Percentiles rank a stretch among this genome's conserved stretches.
Conservation (phyloP, 2,888 invertebrate species). For the Scaptomyza cyrtandrae region DNA sequence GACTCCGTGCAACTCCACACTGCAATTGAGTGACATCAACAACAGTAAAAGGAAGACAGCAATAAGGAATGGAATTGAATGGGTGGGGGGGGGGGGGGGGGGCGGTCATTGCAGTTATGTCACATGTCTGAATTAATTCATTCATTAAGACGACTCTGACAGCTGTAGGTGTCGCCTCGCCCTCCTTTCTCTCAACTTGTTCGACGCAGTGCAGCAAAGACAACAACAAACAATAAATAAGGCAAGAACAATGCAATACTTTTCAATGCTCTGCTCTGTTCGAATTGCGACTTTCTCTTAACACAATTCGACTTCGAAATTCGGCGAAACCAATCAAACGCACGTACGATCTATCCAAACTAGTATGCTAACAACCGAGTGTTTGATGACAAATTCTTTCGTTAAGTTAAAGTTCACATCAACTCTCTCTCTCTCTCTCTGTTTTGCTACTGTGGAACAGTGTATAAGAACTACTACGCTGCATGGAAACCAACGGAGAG, state of each 20-base stretch:
- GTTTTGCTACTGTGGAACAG: conserved; percentile 1
- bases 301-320: neutral
- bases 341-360: neutral
- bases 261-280: neutral
- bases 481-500: conserved; percentile 54
- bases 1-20: neutral
- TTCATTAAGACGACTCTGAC: conserved; percentile 73
- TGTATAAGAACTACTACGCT: conserved; percentile 12
- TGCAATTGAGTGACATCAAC: conserved; percentile 11
- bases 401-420: neutral
- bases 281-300: neutral
- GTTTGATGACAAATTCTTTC: too few species aligned
- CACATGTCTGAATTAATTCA: conserved; percentile 77
- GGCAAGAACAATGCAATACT: conserved; percentile 1
- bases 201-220: conserved; percentile 66
- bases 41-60: neutral
- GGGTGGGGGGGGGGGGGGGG: neutral
- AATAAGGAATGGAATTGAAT: neutral
- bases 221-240: conserved; percentile 24
- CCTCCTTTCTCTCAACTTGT: conserved; percentile 9
- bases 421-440: neutral
- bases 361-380: neutral
- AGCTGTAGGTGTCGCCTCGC: conserved; percentile 72
- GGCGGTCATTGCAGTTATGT: conserved; percentile 74
- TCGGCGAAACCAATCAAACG: neutral